Evolutionary conservation across 2,113 vertebrate genomes (phyloP).

Genomic region (Elaphurus davidianus): DNA sequence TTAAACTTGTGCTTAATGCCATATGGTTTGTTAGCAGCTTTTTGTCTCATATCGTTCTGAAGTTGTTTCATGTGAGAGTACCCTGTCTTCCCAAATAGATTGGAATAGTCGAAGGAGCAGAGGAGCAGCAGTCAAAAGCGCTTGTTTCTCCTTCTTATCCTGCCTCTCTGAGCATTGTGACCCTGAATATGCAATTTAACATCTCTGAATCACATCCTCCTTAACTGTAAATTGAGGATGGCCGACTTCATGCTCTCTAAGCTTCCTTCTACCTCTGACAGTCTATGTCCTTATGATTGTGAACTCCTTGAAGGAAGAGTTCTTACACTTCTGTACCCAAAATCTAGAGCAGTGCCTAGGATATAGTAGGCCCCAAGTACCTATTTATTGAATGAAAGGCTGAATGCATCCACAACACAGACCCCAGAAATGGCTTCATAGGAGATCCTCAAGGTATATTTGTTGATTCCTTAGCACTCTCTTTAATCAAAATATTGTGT

Average conservation of each 20-base stretch:
- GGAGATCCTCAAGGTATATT: conserved; percentile 4
- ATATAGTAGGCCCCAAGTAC: neutral
- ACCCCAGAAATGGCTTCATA: neutral
- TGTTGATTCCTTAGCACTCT: neutral
- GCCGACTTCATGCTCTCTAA: neutral
- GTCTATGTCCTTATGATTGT: neutral
- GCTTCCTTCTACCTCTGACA: neutral
- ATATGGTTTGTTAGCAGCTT: conserved; percentile 60
- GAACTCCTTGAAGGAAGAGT: neutral
- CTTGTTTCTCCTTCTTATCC: conserved; percentile 14
- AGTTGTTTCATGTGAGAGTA: conserved; percentile 15
- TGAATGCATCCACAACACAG: neutral
- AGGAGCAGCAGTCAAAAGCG: neutral
- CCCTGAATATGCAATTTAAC: neutral
- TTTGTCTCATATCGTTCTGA: conserved; percentile 41
- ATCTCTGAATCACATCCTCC: neutral
- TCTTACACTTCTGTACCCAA: neutral
- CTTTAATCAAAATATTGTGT: neutral
- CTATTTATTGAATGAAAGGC: neutral
- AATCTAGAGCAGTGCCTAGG: neutral
- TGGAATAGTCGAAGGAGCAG: neutral
- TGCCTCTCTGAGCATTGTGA: neutral
- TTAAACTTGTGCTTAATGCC: conserved; percentile 58
- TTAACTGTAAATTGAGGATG: neutral
- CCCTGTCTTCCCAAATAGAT: conserved; percentile 27